Evolutionary conservation across 2,113 vertebrate genomes (phyloP).

Genomic region (Dipodomys stephensi): DNA sequence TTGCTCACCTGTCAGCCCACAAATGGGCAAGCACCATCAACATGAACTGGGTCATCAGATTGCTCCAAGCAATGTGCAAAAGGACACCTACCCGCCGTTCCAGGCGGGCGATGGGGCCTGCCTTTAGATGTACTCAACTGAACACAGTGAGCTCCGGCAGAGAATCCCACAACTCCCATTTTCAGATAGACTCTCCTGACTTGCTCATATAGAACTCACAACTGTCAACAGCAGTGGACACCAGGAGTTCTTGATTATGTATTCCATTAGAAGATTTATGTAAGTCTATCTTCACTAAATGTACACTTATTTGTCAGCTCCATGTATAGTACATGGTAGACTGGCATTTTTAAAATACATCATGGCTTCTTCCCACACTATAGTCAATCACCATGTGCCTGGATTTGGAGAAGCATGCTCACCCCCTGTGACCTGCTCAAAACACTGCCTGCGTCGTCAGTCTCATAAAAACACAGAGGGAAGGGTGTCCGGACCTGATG

Average conservation of each 20-base stretch:
- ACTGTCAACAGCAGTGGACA: not conserved
- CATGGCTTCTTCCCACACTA: not conserved
- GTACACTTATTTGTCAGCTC: not conserved
- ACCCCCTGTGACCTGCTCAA: not conserved
- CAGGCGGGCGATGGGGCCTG: not conserved
- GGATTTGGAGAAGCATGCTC: not conserved
- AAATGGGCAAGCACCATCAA: conserved; percentile 56
- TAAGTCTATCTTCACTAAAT: not conserved
- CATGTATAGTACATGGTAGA: not conserved
- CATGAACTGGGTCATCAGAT: conserved; percentile 46
- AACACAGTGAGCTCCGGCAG: rapidly evolving
- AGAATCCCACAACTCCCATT: not conserved
- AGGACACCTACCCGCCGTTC: not conserved
- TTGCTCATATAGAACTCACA: not conserved
- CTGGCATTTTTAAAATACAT: not conserved
- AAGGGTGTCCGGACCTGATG: not conserved
- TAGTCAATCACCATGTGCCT: not conserved
- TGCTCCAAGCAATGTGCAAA: conserved; percentile 57
- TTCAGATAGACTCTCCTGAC: not conserved
- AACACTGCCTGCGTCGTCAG: not conserved
- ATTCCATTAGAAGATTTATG: not conserved
- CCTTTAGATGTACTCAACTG: not conserved
- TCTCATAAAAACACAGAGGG: not conserved
- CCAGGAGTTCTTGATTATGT: not conserved
- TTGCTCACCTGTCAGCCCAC: conserved; percentile 68